Evolutionary conservation across 2,888 invertebrate genomes (phyloP).

Genomic region (Agriopis aurantiaria): DNA sequence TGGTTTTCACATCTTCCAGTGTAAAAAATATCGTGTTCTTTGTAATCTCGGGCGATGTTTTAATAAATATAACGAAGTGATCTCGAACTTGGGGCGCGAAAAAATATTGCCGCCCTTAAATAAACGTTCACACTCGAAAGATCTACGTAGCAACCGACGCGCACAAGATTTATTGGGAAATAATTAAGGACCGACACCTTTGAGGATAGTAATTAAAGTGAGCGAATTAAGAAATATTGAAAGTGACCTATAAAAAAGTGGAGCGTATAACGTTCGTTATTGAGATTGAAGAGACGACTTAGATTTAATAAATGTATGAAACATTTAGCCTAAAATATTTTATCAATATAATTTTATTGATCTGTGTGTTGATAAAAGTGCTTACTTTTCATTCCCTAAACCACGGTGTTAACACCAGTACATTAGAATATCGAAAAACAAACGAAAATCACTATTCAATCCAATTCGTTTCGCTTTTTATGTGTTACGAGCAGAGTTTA

Average conservation of each 20-base stretch:
- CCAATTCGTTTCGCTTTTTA: conserved; percentile 60
- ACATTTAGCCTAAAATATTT: too few species aligned
- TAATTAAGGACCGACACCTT: conserved; percentile 76
- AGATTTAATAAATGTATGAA: too few species aligned
- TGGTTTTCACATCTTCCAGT: conserved; percentile 87
- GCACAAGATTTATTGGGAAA: conserved; percentile 81
- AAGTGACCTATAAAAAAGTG: conserved; percentile 12
- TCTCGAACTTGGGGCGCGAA: conserved; percentile 68
- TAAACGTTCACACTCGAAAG: conserved; percentile 85
- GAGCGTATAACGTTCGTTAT: not conserved
- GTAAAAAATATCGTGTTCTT: conserved; percentile 86
- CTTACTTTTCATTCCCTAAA: not conserved
- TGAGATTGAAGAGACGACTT: not conserved
- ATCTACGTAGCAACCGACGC: conserved; percentile 76
- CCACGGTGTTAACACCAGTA: too few species aligned
- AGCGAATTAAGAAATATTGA: conserved; percentile 54
- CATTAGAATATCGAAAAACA: not conserved
- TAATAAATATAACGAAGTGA: conserved; percentile 87
- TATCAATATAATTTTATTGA: too few species aligned
- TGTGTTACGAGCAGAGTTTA: conserved; percentile 65
- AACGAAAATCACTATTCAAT: conserved; percentile 50
- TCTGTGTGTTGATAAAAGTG: too few species aligned
- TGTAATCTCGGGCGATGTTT: conserved; percentile 86
- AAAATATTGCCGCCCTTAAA: conserved; percentile 84
- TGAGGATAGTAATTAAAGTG: conserved; percentile 71